Evolutionary conservation across 1,140 invertebrate genomes (phyloP).

Genomic region (Sweltsa coloradensis): DNA sequence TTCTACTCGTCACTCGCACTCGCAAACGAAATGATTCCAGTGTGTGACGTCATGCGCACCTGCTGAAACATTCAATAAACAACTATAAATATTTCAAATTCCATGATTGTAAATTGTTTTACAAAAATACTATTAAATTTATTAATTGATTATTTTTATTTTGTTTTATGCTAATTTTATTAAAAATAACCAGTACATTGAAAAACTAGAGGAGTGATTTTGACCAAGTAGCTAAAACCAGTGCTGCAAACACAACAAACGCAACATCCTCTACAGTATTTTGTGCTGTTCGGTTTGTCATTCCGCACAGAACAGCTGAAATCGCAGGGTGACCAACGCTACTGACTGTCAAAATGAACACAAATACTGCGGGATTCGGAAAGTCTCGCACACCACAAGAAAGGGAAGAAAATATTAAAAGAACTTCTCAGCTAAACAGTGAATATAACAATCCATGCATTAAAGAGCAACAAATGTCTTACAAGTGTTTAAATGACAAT

Average conservation of each 20-base stretch:
- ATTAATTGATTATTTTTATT: no score
- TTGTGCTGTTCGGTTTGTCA: not conserved
- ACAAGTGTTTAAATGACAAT: conserved; percentile 13
- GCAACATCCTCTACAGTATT: no score
- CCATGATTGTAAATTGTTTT: no score
- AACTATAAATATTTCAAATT: no score
- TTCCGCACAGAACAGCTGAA: not conserved
- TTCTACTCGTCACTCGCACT: not conserved
- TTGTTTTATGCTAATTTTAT: no score
- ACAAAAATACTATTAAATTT: no score
- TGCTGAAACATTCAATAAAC: not conserved
- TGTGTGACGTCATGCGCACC: not conserved
- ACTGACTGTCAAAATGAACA: not conserved
- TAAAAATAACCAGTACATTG: no score
- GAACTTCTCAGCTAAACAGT: no score
- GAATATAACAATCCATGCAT: conserved; percentile 6
- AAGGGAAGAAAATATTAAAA: no score
- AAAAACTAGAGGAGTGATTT: no score
- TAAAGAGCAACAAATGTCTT: conserved; percentile 12
- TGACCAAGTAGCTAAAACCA: no score
- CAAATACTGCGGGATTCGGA: not conserved
- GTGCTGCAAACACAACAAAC: no score
- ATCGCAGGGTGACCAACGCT: not conserved
- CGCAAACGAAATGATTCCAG: not conserved
- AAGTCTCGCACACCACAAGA: not conserved